Base-by-base conservation (phyloP, 2,888 invertebrate genomes). In the Athalia circularis region DNA sequence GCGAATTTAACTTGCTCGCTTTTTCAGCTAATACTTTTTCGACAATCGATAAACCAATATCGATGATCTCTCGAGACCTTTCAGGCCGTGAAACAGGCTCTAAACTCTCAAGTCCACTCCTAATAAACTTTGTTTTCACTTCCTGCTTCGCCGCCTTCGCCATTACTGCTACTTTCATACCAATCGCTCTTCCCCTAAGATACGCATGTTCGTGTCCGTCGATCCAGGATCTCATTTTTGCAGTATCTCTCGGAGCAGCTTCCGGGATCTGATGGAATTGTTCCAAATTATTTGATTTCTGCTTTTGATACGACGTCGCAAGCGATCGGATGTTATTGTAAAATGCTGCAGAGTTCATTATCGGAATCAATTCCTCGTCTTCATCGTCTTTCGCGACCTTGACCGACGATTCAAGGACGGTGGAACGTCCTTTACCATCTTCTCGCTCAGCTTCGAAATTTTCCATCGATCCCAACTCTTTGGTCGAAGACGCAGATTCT, bases 111-210 rank as follows among this genome's bases (percentile, higher is more conserved):
- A 79, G 79, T 47, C 80, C 79, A 45, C 77, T 79, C 61, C 74
- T 78, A 11, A 77, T 50, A 29, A 80, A 80, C 77, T 78, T 52
- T 48, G 52, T 29, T 29, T 65, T 80, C 8, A 76, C 48, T 43
- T 80, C 65, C 50, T 80, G 77, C 13, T 80, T 80, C 59, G 80
- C 80, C 4, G 78, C 80, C 61, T 74, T 70, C 3, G 82, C 82
- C 75, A 81, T 80, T 67, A 62, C 75, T 4, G 68, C 74, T 1
- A 82, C 78, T n/a, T 72, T 81, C 57, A 79, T n/a, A 29, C 81
- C 82, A 3, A 82, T 64, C 8, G 79, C 74, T 52, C 79, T 78
- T n/a, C 82, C 82, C 52, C 67, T 81, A 11, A 65, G 65, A 57
- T 77, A 82, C 13, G 57, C 68, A 15, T 72, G 68, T 45, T 57